These are phyloP conservation scores for Corapipo altera DNA, from an alignment of 2,113 vertebrate species.

Conservation along the genomic window DNA sequence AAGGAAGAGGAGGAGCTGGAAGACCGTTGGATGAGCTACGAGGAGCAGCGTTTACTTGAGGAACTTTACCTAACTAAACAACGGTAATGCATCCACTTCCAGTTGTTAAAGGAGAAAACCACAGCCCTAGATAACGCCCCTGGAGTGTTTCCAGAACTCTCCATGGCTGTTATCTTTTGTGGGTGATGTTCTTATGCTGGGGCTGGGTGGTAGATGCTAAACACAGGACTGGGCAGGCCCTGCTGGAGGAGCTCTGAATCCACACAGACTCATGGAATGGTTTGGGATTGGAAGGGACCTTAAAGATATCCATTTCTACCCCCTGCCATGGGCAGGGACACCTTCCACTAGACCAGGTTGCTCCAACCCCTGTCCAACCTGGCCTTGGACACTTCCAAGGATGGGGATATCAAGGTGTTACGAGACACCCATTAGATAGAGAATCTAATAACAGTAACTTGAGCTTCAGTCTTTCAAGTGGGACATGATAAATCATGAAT, in stretches of 20 bases:
- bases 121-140: neutral
- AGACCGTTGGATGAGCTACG: slow-evolving; percentile 82
- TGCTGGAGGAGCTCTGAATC: neutral
- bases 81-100: slow-evolving; percentile 70
- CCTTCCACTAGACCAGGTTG: neutral
- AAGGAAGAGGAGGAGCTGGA: slow-evolving; percentile 86
- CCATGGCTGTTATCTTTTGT: neutral
- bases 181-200: neutral
- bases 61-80: slow-evolving; percentile 85
- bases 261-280: neutral
- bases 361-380: neutral
- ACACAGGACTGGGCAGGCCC: neutral
- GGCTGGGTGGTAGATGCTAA: neutral
- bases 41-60: slow-evolving; percentile 86
- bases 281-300: neutral
- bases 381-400: neutral
- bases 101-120: neutral
- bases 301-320: too few species aligned
- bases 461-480: neutral
- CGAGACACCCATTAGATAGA: neutral
- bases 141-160: neutral
- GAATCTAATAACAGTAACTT: neutral
- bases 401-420: neutral
- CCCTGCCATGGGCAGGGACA: neutral
- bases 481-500: neutral